Base-by-base conservation (phyloP, 2,888 invertebrate species). In the Cheilosia scutellata region DNA sequence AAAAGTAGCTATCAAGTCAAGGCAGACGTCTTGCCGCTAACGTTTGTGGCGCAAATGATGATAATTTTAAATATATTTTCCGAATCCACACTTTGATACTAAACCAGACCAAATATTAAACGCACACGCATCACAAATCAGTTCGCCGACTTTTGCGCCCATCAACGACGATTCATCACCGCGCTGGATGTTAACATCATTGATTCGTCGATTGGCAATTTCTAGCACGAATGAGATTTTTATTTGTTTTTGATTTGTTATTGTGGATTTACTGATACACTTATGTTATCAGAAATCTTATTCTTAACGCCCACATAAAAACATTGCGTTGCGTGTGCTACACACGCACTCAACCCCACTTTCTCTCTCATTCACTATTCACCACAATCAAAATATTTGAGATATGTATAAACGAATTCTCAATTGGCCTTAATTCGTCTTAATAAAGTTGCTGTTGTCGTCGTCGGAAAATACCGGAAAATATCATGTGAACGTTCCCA, bases 341-440 rank as follows among this genome's bases (percentile, higher is more conserved):
- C 47, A 60, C 44, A n/a, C 37, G 49, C 42, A 40, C 44, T 66
- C 16, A 76, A 65, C 37, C 42, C n/a, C 29, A 57, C 25, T 49
- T 62, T 29, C n/a, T 44, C 20, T 55, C 37, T 20, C 60, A 20
- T 27, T 66, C n/a, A 62, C 33, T 40, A 40, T 68, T 33, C 44
- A n/a, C 20, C 42, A 29, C 44, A 68, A 82, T 71, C 42, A 49
- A 77, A 82, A 72, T 16, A 72, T 70, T 70, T 44, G 5, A 58
- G 63, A 75, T 49, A 9, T 33, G 3, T 33, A 44, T 47, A 80
- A 75, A 68, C 75, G 72, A 72, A 60, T 66, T 66, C 62, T 74
- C 72, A 78, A 83, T 83, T 83, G 78, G 66, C 68, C 72, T 72
- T 83, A 82, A 77, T 82, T 82, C 66, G 40, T 60, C 27, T 70